Conservation (phyloP, 2,797 vertebrate genomes). For the Chaunax sp. region DNA sequence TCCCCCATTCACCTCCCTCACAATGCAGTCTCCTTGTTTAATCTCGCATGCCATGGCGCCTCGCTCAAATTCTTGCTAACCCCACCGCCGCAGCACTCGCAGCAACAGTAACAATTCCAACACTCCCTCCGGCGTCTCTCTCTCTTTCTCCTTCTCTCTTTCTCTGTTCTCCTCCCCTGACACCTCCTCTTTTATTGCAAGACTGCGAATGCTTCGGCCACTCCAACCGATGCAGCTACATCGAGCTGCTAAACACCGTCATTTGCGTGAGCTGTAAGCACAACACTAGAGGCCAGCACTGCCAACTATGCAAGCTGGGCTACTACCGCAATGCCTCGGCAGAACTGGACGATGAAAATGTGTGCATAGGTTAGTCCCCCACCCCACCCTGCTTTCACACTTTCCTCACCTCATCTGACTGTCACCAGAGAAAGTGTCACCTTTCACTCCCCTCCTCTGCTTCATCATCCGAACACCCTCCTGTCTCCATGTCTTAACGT, state of each 20-base stretch:
- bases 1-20: slow-evolving; percentile 16
- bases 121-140: slow-evolving; percentile 58
- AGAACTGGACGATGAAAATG: slow-evolving; percentile 99
- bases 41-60: slow-evolving; percentile 87
- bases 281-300: slow-evolving; percentile 99
- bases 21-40: slow-evolving; percentile 76
- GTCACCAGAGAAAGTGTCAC: slow-evolving; percentile 49
- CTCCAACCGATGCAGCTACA: slow-evolving; percentile 99
- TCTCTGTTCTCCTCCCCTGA: slow-evolving; percentile 30
- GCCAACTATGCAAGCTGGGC: slow-evolving; percentile 98
- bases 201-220: slow-evolving; percentile 99
- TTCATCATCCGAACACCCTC: slow-evolving; percentile 32
- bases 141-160: slow-evolving; percentile 51
- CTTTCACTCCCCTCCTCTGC: slow-evolving; percentile 22
- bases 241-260: slow-evolving; percentile 98
- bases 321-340: slow-evolving; percentile 99
- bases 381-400: slow-evolving; percentile 44
- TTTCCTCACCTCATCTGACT: slow-evolving; percentile 47
- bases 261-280: slow-evolving; percentile 99
- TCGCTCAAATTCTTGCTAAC: slow-evolving; percentile 77
- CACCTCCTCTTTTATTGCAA: slow-evolving; percentile 91
- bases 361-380: slow-evolving; percentile 98
- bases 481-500: slow-evolving; percentile 42
- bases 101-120: slow-evolving; percentile 61
- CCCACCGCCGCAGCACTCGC: slow-evolving; percentile 68